These are phyloP conservation scores for Lagria hirta DNA, from an alignment of 2,888 invertebrate genomes.

Conservation along the genomic window DNA sequence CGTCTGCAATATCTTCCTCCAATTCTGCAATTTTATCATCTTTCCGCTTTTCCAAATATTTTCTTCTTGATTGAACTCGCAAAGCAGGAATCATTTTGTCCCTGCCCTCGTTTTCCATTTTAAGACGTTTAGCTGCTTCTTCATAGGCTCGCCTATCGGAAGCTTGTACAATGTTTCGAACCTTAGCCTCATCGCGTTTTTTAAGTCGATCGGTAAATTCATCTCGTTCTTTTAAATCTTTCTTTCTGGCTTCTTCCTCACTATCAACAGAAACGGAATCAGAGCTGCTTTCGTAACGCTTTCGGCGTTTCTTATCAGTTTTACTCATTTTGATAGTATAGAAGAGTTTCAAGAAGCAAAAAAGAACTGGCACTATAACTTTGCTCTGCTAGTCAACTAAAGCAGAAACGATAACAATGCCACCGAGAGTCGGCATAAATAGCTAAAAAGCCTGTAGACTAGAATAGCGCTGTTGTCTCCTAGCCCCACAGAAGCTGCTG, in stretches of 20 bases:
- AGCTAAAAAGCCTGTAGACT: no score
- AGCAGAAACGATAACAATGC: no score
- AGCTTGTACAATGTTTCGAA: slow-evolving; percentile 73
- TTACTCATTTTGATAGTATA: slow-evolving; percentile 10
- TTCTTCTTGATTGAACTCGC: slow-evolving; percentile 85
- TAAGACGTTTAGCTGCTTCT: slow-evolving; percentile 88
- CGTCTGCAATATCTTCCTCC: slow-evolving; percentile 93
- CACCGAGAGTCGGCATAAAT: no score
- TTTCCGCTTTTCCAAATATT: slow-evolving; percentile 94
- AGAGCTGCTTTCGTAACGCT: slow-evolving; percentile 59
- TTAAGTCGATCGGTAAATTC: slow-evolving; percentile 89
- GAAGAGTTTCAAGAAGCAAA: no score
- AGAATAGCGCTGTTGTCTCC: no score
- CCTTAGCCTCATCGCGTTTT: slow-evolving; percentile 85
- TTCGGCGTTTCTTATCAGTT: slow-evolving; percentile 47
- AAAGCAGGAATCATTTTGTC: slow-evolving; percentile 86
- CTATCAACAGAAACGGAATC: slow-evolving; percentile 66
- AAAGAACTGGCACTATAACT: no score
- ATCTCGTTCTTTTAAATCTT: slow-evolving; percentile 89
- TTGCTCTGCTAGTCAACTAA: no score
- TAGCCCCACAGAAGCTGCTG: no score
- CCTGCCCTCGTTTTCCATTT: slow-evolving; percentile 82
- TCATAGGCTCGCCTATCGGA: slow-evolving; percentile 71
- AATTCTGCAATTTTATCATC: slow-evolving; percentile 94
- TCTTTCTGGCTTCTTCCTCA: slow-evolving; percentile 75